Evolutionary conservation across 2,888 invertebrate genomes (phyloP).

Genomic region (Pristionchus exspectatus): DNA sequence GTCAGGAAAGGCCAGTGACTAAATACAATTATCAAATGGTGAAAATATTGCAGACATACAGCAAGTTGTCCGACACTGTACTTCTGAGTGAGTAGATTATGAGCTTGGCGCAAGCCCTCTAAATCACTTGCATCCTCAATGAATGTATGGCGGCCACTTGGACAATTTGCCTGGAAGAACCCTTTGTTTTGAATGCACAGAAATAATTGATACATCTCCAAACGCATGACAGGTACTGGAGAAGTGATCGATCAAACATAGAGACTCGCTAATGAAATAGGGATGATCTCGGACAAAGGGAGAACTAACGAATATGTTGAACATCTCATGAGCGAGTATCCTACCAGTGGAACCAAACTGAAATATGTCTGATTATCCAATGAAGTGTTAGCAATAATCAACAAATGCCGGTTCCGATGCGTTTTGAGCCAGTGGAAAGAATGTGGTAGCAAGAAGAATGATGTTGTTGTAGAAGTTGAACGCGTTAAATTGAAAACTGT

Average conservation of each 20-base stretch:
- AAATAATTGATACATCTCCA: neutral
- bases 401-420: slow-evolving; percentile 50
- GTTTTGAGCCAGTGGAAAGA: slow-evolving; percentile 37
- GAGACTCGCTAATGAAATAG: slow-evolving; percentile 22
- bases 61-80: slow-evolving; percentile 47
- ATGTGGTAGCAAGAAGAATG: slow-evolving; percentile 21
- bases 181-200: neutral
- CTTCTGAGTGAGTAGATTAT: slow-evolving; percentile 21
- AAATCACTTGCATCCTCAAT: slow-evolving; percentile 26
- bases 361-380: neutral
- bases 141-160: slow-evolving; percentile 14
- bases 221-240: neutral
- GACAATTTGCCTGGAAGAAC: neutral
- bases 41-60: neutral
- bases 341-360: slow-evolving; percentile 22
- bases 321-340: slow-evolving; percentile 29
- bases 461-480: slow-evolving; percentile 8
- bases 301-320: slow-evolving; percentile 9
- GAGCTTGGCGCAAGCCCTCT: slow-evolving; percentile 31
- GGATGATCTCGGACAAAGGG: neutral
- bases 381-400: neutral
- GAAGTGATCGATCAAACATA: slow-evolving; percentile 18
- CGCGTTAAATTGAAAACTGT: slow-evolving; percentile 32
- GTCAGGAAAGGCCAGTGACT: slow-evolving; percentile 53
- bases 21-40: no score